Percentiles rank a stretch among this genome's conserved stretches.
Conservation (phyloP, 2,888 invertebrate species). For the Psylliodes chrysocephalus region DNA sequence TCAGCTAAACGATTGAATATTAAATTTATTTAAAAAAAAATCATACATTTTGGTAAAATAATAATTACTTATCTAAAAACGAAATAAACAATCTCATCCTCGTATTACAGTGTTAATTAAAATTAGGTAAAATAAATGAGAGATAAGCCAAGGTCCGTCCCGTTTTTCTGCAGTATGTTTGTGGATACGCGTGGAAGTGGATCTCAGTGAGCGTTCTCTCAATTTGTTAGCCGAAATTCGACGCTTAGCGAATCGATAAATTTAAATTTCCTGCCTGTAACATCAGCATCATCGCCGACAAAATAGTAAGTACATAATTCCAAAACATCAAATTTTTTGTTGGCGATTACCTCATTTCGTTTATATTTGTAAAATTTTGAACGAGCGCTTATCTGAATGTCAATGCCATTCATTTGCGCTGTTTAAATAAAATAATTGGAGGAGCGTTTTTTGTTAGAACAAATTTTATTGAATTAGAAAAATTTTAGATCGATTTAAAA, state of each 20-base stretch:
- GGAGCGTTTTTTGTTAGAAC: not conserved
- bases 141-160: conserved; percentile 13
- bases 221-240: not conserved
- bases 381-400: conserved; percentile 10
- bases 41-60: too few species aligned
- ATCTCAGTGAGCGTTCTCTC: not conserved
- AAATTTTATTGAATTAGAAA: too few species aligned
- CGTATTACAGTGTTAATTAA: conserved; percentile 2
- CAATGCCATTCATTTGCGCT: conserved; percentile 11
- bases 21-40: too few species aligned
- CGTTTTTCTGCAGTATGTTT: conserved; percentile 17
- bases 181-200: not conserved
- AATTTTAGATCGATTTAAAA: conserved; percentile 7
- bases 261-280: conserved; percentile 13
- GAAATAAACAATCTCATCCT: not conserved
- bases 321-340: not conserved
- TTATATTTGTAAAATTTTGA: conserved; percentile 5
- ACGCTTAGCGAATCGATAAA: not conserved
- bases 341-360: conserved; percentile 8
- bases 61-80: not conserved
- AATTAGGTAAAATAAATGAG: conserved; percentile 17
- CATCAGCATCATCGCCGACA: conserved; percentile 13
- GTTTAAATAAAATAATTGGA: not conserved
- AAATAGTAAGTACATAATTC: conserved; percentile 20
- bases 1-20: too few species aligned